Conservation (phyloP, 1,140 invertebrate genomes). For the Trinorchestia longiramus region DNA sequence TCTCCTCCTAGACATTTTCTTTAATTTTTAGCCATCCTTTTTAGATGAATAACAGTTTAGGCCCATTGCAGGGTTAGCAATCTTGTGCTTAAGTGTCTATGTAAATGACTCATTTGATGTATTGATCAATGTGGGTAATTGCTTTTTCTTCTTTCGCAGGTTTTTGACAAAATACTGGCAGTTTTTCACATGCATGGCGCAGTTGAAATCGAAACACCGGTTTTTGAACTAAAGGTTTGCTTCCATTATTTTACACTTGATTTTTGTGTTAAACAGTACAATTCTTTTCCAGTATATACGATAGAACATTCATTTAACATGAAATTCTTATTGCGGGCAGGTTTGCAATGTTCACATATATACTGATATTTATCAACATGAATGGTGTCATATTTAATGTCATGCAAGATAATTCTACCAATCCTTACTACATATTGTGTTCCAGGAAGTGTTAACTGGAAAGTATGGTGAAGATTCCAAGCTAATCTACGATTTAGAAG, state of each 20-base stretch:
- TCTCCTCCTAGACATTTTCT: too few species aligned
- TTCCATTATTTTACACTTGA: not conserved
- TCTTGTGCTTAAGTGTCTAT: too few species aligned
- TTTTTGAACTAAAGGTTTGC: slow-evolving; percentile 95
- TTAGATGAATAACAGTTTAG: too few species aligned
- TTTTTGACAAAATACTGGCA: slow-evolving; percentile 87
- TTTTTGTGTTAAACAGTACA: not conserved
- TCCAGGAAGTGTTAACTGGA: slow-evolving; percentile 94
- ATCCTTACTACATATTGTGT: not conserved
- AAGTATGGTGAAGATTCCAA: slow-evolving; percentile 99
- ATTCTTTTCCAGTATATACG: not conserved
- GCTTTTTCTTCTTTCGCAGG: slow-evolving; percentile 71
- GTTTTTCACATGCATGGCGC: slow-evolving; percentile 99
- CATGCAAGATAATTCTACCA: not conserved
- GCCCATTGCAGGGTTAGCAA: too few species aligned
- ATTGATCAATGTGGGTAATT: not conserved
- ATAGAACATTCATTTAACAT: not conserved
- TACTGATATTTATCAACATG: not conserved
- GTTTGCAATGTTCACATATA: not conserved
- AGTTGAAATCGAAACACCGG: slow-evolving; percentile 97
- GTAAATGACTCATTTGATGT: too few species aligned
- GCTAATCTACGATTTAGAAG: slow-evolving; percentile 97
- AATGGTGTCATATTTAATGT: slow-evolving; percentile 29
- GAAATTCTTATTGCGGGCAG: not conserved
- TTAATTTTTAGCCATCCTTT: too few species aligned